phyloP scores from a whole-genome alignment of 1,140 invertebrate genomes.

The Eurosta solidaginis region DNA sequence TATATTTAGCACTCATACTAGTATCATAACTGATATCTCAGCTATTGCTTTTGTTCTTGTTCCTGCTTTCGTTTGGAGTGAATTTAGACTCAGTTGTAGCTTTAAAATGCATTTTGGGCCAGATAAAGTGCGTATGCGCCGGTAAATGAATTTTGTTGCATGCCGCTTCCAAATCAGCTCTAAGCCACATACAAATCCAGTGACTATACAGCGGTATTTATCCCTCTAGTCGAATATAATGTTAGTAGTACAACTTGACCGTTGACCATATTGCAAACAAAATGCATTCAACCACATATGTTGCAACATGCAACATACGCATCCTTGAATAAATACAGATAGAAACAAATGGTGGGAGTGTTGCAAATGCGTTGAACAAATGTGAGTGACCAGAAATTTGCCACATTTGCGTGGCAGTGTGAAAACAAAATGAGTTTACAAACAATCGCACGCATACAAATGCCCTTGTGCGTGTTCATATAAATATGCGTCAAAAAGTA shows the following conservation, averaged over 20 bases:
- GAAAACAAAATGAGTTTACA: slow-evolving; percentile 13
- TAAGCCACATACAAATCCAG: neutral
- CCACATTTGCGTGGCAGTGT: slow-evolving; percentile 20
- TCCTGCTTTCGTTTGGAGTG: neutral
- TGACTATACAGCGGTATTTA: no score
- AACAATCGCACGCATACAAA: neutral
- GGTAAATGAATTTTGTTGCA: neutral
- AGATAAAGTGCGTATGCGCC: slow-evolving; percentile 15
- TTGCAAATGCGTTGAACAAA: slow-evolving; percentile 10
- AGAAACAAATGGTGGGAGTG: neutral
- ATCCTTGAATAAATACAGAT: neutral
- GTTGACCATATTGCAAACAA: neutral
- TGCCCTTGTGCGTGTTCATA: neutral
- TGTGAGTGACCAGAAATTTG: slow-evolving; percentile 4
- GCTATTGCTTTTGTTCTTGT: neutral
- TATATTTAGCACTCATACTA: neutral
- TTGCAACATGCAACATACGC: neutral
- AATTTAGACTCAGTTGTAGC: slow-evolving; percentile 19
- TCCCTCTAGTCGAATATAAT: no score
- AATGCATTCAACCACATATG: neutral
- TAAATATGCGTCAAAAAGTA: neutral
- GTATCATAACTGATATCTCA: no score
- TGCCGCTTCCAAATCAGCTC: no score
- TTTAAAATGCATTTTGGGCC: neutral
- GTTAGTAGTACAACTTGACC: neutral